phyloP scores from a whole-genome alignment of 1,140 invertebrate species.

The Trissolcus basalis region DNA sequence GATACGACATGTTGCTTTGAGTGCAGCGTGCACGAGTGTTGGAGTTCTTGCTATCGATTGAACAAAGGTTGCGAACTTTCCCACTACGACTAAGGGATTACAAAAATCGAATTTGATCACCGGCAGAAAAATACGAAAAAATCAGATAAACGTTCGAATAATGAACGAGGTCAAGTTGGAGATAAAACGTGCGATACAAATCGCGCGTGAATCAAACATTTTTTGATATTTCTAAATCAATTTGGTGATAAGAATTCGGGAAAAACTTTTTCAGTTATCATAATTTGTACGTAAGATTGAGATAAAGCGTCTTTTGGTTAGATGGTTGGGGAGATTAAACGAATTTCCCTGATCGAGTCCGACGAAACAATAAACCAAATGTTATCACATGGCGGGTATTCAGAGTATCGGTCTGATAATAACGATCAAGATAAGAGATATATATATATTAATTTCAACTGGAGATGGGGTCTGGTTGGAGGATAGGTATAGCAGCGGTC shows the following conservation, averaged over 20 bases:
- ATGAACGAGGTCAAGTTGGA: not conserved
- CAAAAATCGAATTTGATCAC: constrained; percentile 14
- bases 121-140: constrained; percentile 13
- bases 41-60: constrained; percentile 24
- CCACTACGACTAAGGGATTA: constrained; percentile 5
- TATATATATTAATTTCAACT: constrained; percentile 49
- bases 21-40: not conserved
- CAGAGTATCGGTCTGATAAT: constrained; percentile 46
- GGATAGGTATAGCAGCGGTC: constrained; percentile 33
- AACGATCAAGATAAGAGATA: constrained; percentile 52
- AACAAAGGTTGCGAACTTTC: constrained; percentile 17
- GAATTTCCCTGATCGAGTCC: constrained; percentile 17
- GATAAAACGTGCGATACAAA: too few species aligned
- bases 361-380: constrained; percentile 28
- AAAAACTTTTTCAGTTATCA: too few species aligned
- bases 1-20: not conserved
- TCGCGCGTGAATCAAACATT: too few species aligned
- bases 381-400: constrained; percentile 28
- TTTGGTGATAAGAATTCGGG: too few species aligned
- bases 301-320: constrained; percentile 21
- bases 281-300: too few species aligned
- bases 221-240: too few species aligned
- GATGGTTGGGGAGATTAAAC: constrained; percentile 21
- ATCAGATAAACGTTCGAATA: constrained; percentile 2
- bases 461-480: too few species aligned